Percentiles rank a stretch among this genome's conserved stretches.
phyloP scores from a whole-genome alignment of 1,140 invertebrate genomes.

The Euglossa dilemma region DNA sequence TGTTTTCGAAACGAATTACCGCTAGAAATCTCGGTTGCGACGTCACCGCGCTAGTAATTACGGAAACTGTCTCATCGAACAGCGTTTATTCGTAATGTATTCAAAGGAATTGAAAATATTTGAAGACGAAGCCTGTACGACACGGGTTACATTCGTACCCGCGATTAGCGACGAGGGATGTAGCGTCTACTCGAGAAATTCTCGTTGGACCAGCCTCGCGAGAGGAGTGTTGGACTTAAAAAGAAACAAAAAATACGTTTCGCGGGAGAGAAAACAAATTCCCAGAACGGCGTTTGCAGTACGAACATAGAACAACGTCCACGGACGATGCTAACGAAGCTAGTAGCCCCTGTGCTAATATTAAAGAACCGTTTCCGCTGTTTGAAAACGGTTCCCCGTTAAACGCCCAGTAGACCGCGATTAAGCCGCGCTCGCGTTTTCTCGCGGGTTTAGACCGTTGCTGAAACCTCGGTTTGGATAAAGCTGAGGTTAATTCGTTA shows the following conservation, averaged over 20 bases:
- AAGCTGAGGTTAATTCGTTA: neutral
- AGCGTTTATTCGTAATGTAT: too few species aligned
- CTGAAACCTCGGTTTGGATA: neutral
- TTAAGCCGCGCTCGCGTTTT: conserved; percentile 14
- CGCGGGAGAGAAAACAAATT: neutral
- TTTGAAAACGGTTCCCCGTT: conserved; percentile 36
- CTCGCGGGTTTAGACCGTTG: neutral
- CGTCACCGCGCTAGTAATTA: too few species aligned
- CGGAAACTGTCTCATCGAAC: too few species aligned
- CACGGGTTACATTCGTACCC: too few species aligned
- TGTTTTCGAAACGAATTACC: too few species aligned
- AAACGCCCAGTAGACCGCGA: neutral
- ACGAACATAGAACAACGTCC: neutral
- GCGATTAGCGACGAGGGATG: too few species aligned
- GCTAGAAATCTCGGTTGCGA: too few species aligned
- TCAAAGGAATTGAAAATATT: too few species aligned
- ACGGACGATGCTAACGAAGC: conserved; percentile 41
- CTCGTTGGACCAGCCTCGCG: too few species aligned
- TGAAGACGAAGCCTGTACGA: too few species aligned
- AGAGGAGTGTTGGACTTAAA: too few species aligned
- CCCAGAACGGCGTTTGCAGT: conserved; percentile 3
- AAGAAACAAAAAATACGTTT: neutral
- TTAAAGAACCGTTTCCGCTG: conserved; percentile 47
- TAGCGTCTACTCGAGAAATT: too few species aligned
- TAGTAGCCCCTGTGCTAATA: conserved; percentile 51